These are phyloP conservation scores for Drosophila lacicola DNA, from an alignment of 2,888 invertebrate genomes.

Conservation along the genomic window DNA sequence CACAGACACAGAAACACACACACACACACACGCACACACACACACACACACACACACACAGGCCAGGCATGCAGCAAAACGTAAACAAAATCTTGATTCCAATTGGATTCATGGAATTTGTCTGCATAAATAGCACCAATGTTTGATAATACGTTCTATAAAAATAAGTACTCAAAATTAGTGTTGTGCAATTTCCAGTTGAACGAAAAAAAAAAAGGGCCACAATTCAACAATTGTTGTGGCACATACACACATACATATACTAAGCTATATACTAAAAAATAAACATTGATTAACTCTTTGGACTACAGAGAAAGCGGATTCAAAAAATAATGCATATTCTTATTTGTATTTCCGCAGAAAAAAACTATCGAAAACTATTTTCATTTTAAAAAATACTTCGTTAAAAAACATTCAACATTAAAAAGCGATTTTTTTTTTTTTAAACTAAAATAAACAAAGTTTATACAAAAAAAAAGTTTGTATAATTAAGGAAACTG, in stretches of 20 bases:
- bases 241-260: conserved; percentile 2
- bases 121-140: background rate
- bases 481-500: too few species aligned
- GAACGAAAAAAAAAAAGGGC: background rate
- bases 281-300: background rate
- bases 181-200: conserved; percentile 1
- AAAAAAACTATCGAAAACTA: too few species aligned
- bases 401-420: too few species aligned
- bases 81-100: conserved; percentile 1
- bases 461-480: too few species aligned
- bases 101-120: background rate
- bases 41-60: background rate
- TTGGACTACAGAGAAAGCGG: too few species aligned
- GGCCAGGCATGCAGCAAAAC: conserved; percentile 20
- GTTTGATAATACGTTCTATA: background rate
- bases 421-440: too few species aligned
- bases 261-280: background rate
- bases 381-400: too few species aligned
- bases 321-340: too few species aligned
- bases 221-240: background rate
- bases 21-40: conserved; percentile 10
- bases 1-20: conserved; percentile 6
- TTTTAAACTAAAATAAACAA: too few species aligned
- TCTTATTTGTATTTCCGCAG: too few species aligned
- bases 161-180: background rate